Evolutionary conservation across 2,113 vertebrate species (phyloP).

Genomic region (Eudyptes chrysolophus): DNA sequence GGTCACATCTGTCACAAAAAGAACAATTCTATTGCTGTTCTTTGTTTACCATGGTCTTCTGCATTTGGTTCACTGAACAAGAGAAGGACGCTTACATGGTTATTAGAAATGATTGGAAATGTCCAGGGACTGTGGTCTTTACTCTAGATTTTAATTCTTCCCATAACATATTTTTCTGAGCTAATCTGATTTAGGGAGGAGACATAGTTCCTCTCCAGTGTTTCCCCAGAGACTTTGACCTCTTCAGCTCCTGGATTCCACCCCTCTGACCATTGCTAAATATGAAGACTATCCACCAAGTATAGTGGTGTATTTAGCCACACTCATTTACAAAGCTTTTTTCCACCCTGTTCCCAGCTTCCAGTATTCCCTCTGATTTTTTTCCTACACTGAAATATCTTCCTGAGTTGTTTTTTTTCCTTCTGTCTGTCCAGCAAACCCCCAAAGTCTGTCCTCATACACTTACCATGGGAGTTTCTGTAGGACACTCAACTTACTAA

Average conservation of each 20-base stretch:
- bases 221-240: conserved; percentile 5
- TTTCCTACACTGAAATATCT: neutral
- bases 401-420: neutral
- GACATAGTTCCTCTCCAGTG: neutral
- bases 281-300: neutral
- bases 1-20: neutral
- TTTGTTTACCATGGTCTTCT: neutral
- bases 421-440: neutral
- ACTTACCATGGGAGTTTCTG: neutral
- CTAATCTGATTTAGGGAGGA: neutral
- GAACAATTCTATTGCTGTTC: neutral
- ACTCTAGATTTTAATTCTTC: conserved; percentile 5
- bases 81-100: neutral
- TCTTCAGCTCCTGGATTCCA: conserved; percentile 4
- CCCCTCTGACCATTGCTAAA: neutral
- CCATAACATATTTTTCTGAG: conserved; percentile 21
- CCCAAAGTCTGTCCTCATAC: neutral
- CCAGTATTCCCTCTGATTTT: neutral
- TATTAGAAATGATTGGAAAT: neutral
- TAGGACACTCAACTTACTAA: conserved; percentile 27
- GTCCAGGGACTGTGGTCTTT: neutral
- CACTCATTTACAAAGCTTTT: neutral
- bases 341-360: neutral
- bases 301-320: neutral
- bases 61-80: neutral